Evolutionary conservation across 2,797 vertebrate species (phyloP).

Genomic region (Arnoldichthys spilopterus): DNA sequence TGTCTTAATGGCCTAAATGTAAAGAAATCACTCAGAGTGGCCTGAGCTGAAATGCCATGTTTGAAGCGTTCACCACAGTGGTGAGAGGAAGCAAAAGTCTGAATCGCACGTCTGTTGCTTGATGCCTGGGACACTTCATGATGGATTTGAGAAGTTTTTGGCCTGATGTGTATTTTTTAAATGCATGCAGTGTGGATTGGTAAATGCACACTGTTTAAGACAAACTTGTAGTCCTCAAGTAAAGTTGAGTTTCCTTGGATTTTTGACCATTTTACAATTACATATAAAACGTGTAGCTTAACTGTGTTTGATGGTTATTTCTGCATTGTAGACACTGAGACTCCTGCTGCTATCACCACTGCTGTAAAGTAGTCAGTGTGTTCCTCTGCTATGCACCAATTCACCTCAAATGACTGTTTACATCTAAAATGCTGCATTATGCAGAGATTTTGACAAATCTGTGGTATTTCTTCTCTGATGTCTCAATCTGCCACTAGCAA

Average conservation of each 20-base stretch:
- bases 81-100: not conserved
- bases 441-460: not conserved
- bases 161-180: too few relatives aligned
- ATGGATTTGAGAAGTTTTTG: too few relatives aligned
- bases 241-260: too few relatives aligned
- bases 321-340: not conserved
- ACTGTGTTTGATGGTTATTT: not conserved
- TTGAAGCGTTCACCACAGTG: not conserved
- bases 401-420: not conserved
- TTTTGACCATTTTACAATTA: too few relatives aligned
- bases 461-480: not conserved
- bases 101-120: not conserved
- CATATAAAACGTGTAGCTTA: too few relatives aligned
- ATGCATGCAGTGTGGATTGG: too few relatives aligned
- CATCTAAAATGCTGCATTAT: not conserved
- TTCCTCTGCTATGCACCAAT: not conserved
- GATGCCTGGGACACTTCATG: too few relatives aligned
- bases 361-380: not conserved
- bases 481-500: not conserved
- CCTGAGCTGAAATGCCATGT: not conserved
- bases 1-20: not conserved
- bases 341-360: not conserved
- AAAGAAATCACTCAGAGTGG: not conserved
- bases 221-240: too few relatives aligned
- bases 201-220: not conserved